phyloP scores from a whole-genome alignment of 2,113 vertebrate genomes.

The Leucopsar rothschildi region DNA sequence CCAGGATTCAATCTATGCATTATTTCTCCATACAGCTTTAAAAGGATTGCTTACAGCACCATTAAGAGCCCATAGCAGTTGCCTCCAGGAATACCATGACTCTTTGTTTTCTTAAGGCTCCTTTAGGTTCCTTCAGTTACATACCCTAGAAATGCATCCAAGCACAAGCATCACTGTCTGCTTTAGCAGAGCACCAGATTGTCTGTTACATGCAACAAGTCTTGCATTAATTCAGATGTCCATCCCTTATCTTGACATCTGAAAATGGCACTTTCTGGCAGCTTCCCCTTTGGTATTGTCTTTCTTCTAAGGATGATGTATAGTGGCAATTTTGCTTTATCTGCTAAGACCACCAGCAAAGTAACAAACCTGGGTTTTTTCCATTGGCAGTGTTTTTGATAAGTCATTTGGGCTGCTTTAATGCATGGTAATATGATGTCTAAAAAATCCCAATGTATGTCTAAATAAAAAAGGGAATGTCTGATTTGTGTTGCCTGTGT shows the following conservation, averaged over 20 bases:
- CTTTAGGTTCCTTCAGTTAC: background rate
- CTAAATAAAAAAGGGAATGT: background rate
- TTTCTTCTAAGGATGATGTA: conserved; percentile 60
- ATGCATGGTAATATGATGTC: background rate
- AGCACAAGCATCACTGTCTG: background rate
- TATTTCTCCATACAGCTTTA: background rate
- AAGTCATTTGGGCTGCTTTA: conserved; percentile 42
- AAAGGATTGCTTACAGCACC: background rate
- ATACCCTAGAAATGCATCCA: background rate
- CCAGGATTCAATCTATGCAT: background rate
- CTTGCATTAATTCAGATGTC: conserved; percentile 48
- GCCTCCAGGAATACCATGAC: background rate
- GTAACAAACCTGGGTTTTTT: conserved; percentile 9
- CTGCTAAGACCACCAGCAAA: conserved; percentile 61
- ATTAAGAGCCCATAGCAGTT: background rate
- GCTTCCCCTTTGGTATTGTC: conserved; percentile 53
- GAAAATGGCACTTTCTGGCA: conserved; percentile 61
- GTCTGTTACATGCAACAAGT: conserved; percentile 58
- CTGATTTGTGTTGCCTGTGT: background rate
- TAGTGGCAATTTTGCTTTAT: conserved; percentile 57
- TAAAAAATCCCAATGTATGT: background rate
- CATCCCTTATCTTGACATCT: conserved; percentile 66
- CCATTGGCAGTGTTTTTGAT: conserved; percentile 34
- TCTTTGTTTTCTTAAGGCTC: background rate
- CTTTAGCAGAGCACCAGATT: conserved; percentile 7